These are phyloP conservation scores for Lycocerus yunnanus DNA, from an alignment of 2,888 invertebrate genomes.

Conservation along the genomic window DNA sequence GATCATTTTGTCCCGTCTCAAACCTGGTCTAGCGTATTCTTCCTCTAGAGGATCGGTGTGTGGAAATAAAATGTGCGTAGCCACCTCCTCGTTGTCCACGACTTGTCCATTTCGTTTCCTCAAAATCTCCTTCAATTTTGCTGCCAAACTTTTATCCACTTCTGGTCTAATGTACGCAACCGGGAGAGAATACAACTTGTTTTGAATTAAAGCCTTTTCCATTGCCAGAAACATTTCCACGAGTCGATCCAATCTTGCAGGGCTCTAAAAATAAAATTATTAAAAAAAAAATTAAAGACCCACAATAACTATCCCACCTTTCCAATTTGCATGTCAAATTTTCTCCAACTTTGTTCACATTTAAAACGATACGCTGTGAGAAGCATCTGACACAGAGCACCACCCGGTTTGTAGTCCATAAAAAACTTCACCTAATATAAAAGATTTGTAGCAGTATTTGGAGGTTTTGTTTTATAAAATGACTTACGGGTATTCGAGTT, in stretches of 20 bases:
- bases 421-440: conserved; percentile 68
- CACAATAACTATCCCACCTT: conserved; percentile 60
- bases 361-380: conserved; percentile 94
- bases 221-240: conserved; percentile 92
- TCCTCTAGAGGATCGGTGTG: conserved; percentile 84
- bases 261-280: conserved; percentile 67
- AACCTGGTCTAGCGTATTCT: conserved; percentile 84
- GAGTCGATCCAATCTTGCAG: conserved; percentile 87
- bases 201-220: conserved; percentile 81
- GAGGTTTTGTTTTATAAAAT: conserved; percentile 28
- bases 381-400: conserved; percentile 90
- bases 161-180: conserved; percentile 82
- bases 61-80: conserved; percentile 91
- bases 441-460: conserved; percentile 54
- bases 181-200: conserved; percentile 79
- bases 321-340: conserved; percentile 90
- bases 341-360: conserved; percentile 93
- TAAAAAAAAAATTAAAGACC: not conserved
- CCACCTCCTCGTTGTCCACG: conserved; percentile 82
- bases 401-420: conserved; percentile 93
- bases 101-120: conserved; percentile 81
- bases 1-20: conserved; percentile 76
- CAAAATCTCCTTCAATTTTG: conserved; percentile 85
- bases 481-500: conserved; percentile 78
- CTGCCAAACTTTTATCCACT: conserved; percentile 79